Base-by-base conservation (phyloP, 2,113 vertebrate genomes). In the Pluvialis apricaria region DNA sequence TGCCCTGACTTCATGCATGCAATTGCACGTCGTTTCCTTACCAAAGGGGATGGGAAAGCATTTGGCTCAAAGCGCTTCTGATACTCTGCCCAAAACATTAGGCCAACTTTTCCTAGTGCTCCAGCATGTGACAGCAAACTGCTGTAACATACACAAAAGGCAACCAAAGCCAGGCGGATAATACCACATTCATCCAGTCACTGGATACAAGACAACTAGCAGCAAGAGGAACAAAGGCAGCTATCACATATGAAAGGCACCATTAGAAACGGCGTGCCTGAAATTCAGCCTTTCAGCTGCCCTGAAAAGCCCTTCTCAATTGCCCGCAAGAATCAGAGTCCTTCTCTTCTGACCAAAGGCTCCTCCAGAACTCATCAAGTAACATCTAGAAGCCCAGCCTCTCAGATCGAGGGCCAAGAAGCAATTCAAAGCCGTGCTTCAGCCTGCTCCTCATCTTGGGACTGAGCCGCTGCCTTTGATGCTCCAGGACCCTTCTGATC, bases 91-190 rank as follows among this genome's bases (percentile, higher is more conserved):
- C 93, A 44, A 94, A 95, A n/a, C 87, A 64, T 2, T 12, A 88
- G 60, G 90, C 93, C 87, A 95, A 25, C 82, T 73, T 94, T 93
- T 80, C 85, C 87, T 9, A 92, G 85, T 22, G 87, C 91, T 92
- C 72, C 93, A 92, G 81, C 96, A 96, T 86, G 96, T 97, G 94
- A 97, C 94, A 95, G 79, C 7, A 20, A 85, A 90, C 77, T 69
- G 89, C 90, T 88, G 79, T 51, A 71, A 76, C 49, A 13, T 11
- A 58, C 94, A 96, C 84, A 93, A 94, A 80, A 83, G 91, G 90
- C 93, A 87, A 68, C 87, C 88, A 73, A 90, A 84, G 85, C 88
- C 84, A 38, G 42, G 79, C 1, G 0, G 90, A 96, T 94, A 97
- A 95, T 94, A 64, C 77, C 91, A 90, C 88, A 93, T 95, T 96